Conservation (phyloP, 2,888 invertebrate species). For the Antheraea assamensis region DNA sequence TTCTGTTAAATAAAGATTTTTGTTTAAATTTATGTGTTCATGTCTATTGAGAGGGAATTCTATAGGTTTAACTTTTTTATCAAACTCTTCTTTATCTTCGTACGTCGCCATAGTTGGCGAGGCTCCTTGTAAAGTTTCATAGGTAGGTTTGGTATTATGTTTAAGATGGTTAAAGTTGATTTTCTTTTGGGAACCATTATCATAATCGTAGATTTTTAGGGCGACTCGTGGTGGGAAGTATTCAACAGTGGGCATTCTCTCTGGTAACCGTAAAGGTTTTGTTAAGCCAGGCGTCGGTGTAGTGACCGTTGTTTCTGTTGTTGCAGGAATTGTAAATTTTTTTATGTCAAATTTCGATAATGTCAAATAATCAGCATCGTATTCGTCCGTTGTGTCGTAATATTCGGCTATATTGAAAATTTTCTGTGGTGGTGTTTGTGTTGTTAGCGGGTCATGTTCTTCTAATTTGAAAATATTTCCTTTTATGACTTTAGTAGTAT, state of each 20-base stretch:
- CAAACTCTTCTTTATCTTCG: slow-evolving; percentile 23
- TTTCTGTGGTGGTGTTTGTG: slow-evolving; percentile 49
- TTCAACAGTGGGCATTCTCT: slow-evolving; percentile 64
- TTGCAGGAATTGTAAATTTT: slow-evolving; percentile 46
- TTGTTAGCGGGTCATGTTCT: slow-evolving; percentile 32
- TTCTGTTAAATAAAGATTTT: slow-evolving; percentile 43
- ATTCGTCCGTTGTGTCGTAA: slow-evolving; percentile 63
- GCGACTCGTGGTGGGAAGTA: slow-evolving; percentile 65
- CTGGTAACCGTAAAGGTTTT: slow-evolving; percentile 41
- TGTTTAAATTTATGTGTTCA: slow-evolving; percentile 32
- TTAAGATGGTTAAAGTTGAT: slow-evolving; percentile 45
- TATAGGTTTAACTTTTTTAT: slow-evolving; percentile 23
- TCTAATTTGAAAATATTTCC: not conserved
- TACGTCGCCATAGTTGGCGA: slow-evolving; percentile 22
- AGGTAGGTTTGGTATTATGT: slow-evolving; percentile 32
- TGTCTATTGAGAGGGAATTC: slow-evolving; percentile 25
- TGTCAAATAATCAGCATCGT: slow-evolving; percentile 61
- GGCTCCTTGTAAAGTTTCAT: slow-evolving; percentile 29
- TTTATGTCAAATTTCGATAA: slow-evolving; percentile 65
- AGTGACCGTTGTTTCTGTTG: slow-evolving; percentile 30
- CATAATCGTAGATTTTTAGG: slow-evolving; percentile 51
- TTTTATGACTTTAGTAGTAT: not conserved
- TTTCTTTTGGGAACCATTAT: slow-evolving; percentile 50
- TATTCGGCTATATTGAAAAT: slow-evolving; percentile 55
- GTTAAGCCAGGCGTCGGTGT: slow-evolving; percentile 34